Base-by-base conservation (phyloP, 2,797 vertebrate species). In the Discoglossus pictus region DNA sequence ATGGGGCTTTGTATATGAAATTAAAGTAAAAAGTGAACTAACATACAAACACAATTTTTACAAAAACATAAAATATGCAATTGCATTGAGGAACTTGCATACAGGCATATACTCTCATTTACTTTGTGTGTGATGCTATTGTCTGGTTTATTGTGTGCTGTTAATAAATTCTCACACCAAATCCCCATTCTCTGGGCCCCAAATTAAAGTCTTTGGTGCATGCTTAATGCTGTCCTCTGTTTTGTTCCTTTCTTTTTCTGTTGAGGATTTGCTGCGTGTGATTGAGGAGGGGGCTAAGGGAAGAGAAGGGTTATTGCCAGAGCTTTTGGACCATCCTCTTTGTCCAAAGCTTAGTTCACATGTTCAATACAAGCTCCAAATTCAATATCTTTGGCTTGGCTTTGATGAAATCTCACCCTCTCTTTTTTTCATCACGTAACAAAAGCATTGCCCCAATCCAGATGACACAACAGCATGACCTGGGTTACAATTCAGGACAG, bases 261-360 rank as follows among this genome's bases (percentile, higher is more conserved):
- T 58, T 51, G 59, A 76, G 65, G 76, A 70, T 77, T 80, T 79
- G 59, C 72, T 43, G 74, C 62, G 70, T 36, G 42, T 72, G 65
- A 71, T 46, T 36, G 53, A 40, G 50, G 50, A 23, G 46, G 44
- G 38, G 43, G 12, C 24, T 27, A 54, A 55, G 39, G 51, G 60
- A 39, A 59, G 42, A 46, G 17, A 47, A 6, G 52, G 68, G 51
- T 63, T 63, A 64, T 58, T 64, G 60, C 60, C 39, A 52, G 61
- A 71, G 61, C 36, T 71, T 59, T 71, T 40, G 68, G 61, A 56
- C 51, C 68, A 59, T 64, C 61, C 61, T 65, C 64, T 78, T 54
- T 76, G 73, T 75, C 63, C 73, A 75, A 74, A 84, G 75, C 82
- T 76, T 68, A 78, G 78, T 74, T 81, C 75, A 73, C 73, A 60